A percentile compares a stretch with the other conserved stretches of the same genome.
Evolutionary conservation across 2,888 invertebrate genomes (phyloP).

Genomic region (Chrysolina oricalcia): DNA sequence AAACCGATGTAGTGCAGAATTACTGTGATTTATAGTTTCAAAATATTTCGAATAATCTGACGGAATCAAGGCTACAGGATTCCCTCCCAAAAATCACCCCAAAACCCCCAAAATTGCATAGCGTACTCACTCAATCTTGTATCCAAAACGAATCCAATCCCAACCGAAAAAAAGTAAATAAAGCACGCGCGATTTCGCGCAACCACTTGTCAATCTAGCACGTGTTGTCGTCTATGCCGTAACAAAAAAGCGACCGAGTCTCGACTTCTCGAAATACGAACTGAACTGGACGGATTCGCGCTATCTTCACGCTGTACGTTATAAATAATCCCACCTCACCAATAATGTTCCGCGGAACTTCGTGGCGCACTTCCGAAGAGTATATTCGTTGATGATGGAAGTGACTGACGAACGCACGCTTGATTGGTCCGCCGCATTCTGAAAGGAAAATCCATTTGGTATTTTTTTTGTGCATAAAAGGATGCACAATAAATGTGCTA

Average conservation of each 20-base stretch:
- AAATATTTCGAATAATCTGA: too few relatives aligned
- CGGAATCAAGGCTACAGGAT: too few relatives aligned
- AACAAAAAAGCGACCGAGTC: slow-evolving; percentile 49
- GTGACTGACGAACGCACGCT: not conserved
- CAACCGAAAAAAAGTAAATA: slow-evolving; percentile 25
- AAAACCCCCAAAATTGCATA: not conserved
- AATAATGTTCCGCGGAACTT: slow-evolving; percentile 36
- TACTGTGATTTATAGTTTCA: too few relatives aligned
- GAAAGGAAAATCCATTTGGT: not conserved
- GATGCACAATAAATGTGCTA: too few relatives aligned
- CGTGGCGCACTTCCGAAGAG: slow-evolving; percentile 11
- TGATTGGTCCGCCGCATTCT: not conserved
- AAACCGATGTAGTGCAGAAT: too few relatives aligned
- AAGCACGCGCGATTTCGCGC: slow-evolving; percentile 38
- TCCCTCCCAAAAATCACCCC: not conserved
- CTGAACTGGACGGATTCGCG: slow-evolving; percentile 52
- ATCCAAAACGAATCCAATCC: slow-evolving; percentile 16
- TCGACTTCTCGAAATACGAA: slow-evolving; percentile 48
- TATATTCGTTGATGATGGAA: slow-evolving; percentile 22
- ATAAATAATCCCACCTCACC: slow-evolving; percentile 58
- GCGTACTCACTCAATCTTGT: slow-evolving; percentile 13
- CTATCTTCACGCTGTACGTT: slow-evolving; percentile 51
- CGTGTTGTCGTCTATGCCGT: slow-evolving; percentile 46
- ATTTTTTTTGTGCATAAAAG: too few relatives aligned
- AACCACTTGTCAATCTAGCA: slow-evolving; percentile 36